These are phyloP conservation scores for Gobionotothen gibberifrons DNA, from an alignment of 2,797 vertebrate species.

Conservation along the genomic window DNA sequence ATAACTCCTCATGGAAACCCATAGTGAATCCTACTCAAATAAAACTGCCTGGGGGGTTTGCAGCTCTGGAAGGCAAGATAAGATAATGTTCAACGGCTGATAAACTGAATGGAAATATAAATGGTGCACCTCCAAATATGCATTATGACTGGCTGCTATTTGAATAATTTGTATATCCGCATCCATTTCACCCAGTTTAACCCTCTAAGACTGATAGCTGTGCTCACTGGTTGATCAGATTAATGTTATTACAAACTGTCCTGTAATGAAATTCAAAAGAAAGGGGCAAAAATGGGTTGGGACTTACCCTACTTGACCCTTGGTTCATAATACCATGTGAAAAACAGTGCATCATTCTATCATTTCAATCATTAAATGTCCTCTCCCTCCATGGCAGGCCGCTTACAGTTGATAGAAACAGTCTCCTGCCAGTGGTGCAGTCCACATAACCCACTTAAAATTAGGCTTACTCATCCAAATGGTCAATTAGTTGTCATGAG, in stretches of 20 bases:
- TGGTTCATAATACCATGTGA: neutral
- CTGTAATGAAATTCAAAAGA: neutral
- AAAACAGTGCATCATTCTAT: neutral
- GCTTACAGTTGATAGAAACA: neutral
- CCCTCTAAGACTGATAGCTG: neutral
- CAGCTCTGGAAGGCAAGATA: neutral
- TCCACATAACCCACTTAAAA: constrained; percentile 25
- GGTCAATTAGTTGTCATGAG: constrained; percentile 24
- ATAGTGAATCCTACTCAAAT: neutral
- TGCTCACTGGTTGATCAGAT: neutral
- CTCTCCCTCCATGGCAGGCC: neutral
- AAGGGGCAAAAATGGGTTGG: neutral
- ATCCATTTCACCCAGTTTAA: neutral
- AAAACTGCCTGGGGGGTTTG: neutral
- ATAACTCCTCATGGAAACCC: constrained; percentile 2
- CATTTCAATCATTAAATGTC: neutral
- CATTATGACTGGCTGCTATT: neutral
- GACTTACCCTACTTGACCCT: neutral
- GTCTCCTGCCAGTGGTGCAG: neutral
- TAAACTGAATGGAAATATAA: neutral
- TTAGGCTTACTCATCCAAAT: constrained; percentile 21
- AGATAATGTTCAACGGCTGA: constrained; percentile 1
- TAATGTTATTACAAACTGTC: neutral
- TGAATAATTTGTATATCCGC: neutral
- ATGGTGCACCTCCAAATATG: neutral